Percentiles rank a stretch among this genome's conserved stretches.
Evolutionary conservation across 1,140 invertebrate species (phyloP).

Genomic region (Agrypnia vestita): DNA sequence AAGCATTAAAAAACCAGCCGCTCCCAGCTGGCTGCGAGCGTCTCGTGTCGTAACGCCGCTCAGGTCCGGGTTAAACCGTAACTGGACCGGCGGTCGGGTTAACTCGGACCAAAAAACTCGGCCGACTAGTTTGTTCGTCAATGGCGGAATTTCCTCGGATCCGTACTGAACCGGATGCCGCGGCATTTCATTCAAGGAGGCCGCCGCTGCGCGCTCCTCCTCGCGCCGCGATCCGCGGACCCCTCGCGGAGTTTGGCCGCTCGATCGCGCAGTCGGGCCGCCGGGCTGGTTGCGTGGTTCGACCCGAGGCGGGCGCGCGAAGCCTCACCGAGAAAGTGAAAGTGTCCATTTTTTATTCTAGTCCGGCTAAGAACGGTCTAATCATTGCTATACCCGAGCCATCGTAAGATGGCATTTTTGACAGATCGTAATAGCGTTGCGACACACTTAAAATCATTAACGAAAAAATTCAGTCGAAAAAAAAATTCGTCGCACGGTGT

Average conservation of each 20-base stretch:
- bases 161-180: slow-evolving; percentile 13
- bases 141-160: slow-evolving; percentile 5
- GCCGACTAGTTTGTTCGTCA: not conserved
- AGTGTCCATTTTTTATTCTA: not conserved
- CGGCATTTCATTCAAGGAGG: not conserved
- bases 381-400: no score
- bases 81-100: no score
- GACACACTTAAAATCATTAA: no score
- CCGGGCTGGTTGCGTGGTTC: not conserved
- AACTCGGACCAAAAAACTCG: no score
- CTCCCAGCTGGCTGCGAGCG: no score
- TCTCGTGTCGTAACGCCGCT: no score
- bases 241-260: not conserved
- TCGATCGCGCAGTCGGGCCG: not conserved
- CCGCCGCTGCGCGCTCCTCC: not conserved
- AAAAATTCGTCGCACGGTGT: no score
- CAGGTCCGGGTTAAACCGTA: no score
- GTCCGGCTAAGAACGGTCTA: not conserved
- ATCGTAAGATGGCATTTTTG: no score
- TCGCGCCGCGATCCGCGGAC: not conserved
- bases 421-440: no score
- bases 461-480: no score
- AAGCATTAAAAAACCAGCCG: no score
- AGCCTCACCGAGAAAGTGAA: slow-evolving; percentile 4
- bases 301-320: not conserved